These are phyloP conservation scores for Anguilla japonica DNA, from an alignment of 2,113 vertebrate genomes.

Conservation along the genomic window DNA sequence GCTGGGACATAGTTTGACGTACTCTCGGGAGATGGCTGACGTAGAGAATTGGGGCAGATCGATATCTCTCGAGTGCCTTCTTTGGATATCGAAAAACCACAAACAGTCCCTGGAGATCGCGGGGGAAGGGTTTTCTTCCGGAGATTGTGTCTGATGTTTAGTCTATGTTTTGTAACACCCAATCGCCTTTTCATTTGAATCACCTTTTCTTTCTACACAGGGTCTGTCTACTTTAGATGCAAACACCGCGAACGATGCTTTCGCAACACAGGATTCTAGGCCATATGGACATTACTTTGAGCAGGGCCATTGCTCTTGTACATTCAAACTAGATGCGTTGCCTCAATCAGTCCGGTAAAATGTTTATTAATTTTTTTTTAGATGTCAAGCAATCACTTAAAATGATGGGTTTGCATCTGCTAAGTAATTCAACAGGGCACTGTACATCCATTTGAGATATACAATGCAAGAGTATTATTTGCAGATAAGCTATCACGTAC, in stretches of 20 bases:
- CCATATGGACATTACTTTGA: not conserved
- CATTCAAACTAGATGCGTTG: not conserved
- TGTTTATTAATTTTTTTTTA: not conserved
- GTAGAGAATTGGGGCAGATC: not conserved
- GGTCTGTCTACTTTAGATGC: not conserved
- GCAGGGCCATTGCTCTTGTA: not conserved
- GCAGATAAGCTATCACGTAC: not conserved
- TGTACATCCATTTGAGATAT: not conserved
- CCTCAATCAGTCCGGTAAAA: not conserved
- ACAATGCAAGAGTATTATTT: not conserved
- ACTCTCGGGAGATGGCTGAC: not conserved
- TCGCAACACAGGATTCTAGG: not conserved
- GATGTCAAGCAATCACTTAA: no score
- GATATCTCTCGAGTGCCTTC: not conserved
- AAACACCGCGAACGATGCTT: not conserved
- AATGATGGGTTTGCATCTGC: not conserved
- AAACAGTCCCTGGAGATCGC: no score
- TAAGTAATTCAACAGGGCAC: not conserved
- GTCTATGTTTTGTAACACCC: not conserved
- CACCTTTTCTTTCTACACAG: not conserved
- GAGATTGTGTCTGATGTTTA: not conserved
- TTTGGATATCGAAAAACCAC: no score
- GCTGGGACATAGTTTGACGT: not conserved
- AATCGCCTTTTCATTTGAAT: not conserved
- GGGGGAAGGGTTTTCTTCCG: not conserved